A percentile compares a stretch with the other conserved stretches of the same genome.
phyloP scores from a whole-genome alignment of 1,140 invertebrate genomes.

The Cyclina sinensis region DNA sequence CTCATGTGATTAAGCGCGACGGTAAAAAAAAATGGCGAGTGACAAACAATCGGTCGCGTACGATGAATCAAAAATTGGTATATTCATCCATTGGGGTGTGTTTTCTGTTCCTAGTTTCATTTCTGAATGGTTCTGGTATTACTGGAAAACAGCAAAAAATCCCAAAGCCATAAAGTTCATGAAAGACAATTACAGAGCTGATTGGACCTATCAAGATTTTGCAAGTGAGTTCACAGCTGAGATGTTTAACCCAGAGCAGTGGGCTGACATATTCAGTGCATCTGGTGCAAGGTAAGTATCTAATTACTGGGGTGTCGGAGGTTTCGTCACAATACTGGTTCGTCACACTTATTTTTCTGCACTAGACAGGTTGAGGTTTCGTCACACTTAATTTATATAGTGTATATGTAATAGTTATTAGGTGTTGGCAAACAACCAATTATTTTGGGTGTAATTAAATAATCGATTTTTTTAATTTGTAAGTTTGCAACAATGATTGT shows the following conservation, averaged over 20 bases:
- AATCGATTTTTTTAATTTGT: too few species aligned
- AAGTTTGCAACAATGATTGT: too few species aligned
- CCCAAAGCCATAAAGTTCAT: conserved; percentile 72
- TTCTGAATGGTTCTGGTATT: conserved; percentile 80
- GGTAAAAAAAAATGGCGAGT: conserved; percentile 30
- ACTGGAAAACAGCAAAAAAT: conserved; percentile 75
- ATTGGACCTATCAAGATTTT: conserved; percentile 79
- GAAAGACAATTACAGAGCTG: conserved; percentile 76
- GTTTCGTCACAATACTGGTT: too few species aligned
- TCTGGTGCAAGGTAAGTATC: conserved; percentile 76
- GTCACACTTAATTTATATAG: too few species aligned
- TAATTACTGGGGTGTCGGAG: too few species aligned
- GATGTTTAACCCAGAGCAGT: conserved; percentile 73
- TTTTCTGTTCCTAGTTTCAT: conserved; percentile 83
- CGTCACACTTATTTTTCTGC: too few species aligned
- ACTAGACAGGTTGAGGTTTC: too few species aligned
- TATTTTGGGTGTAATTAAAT: too few species aligned
- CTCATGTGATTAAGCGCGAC: conserved; percentile 31
- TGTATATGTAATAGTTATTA: too few species aligned
- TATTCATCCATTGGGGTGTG: conserved; percentile 86
- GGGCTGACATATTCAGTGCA: conserved; percentile 76
- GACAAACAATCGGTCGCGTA: neutral
- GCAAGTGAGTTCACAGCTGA: conserved; percentile 75
- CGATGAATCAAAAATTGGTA: conserved; percentile 85
- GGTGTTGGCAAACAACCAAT: too few species aligned